A percentile compares a stretch with the other conserved stretches of the same genome.
Evolutionary conservation across 2,113 vertebrate species (phyloP).

Genomic region (Bufo gargarizans): DNA sequence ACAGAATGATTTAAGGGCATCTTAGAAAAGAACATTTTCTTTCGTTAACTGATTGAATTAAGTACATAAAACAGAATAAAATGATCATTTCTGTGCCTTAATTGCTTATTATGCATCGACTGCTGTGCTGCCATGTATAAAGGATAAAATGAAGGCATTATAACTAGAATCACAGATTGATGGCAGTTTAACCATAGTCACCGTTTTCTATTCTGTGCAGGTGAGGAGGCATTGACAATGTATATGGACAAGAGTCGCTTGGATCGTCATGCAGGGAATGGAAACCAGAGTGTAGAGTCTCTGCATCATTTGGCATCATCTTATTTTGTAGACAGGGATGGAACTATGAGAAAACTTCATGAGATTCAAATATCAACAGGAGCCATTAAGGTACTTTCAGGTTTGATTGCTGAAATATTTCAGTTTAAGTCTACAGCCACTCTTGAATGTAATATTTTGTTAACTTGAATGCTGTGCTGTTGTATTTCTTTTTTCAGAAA

Average conservation of each 20-base stretch:
- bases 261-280: constrained; percentile 90
- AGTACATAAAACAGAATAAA: not conserved
- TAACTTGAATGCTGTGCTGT: too few species aligned
- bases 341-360: constrained; percentile 96
- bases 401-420: not conserved
- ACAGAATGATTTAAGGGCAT: not conserved
- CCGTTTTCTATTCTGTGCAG: constrained; percentile 66
- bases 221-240: constrained; percentile 98
- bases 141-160: not conserved
- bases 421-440: too few species aligned
- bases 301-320: constrained; percentile 97
- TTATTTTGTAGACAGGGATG: constrained; percentile 97
- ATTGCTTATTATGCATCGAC: not conserved
- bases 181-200: not conserved
- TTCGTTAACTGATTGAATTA: not conserved
- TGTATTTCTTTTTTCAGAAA: too few species aligned
- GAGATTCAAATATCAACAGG: constrained; percentile 99
- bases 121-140: not conserved
- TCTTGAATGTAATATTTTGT: too few species aligned
- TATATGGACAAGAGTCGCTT: constrained; percentile 97
- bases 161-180: not conserved
- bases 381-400: constrained; percentile 89
- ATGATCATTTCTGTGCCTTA: not conserved
- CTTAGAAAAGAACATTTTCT: not conserved
- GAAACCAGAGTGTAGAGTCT: constrained; percentile 93